phyloP scores from a whole-genome alignment of 2,888 invertebrate genomes.

The Drosophila limbata region DNA sequence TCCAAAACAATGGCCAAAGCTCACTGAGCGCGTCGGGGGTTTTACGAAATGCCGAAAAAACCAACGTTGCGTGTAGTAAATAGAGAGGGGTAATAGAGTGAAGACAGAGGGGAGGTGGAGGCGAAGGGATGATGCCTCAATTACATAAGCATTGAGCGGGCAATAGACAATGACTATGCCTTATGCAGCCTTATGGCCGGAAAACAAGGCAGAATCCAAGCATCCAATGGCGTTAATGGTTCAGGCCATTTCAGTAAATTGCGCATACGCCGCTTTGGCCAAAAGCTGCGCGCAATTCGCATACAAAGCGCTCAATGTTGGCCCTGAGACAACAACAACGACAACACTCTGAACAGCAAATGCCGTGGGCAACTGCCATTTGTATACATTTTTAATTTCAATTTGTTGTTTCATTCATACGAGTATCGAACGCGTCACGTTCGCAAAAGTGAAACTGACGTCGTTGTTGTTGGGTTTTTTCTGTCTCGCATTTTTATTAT shows the following conservation, averaged over 20 bases:
- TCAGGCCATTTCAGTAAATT: conserved; percentile 64
- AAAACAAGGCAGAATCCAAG: conserved; percentile 57
- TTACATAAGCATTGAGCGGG: conserved; percentile 60
- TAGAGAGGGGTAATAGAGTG: background rate
- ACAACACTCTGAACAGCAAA: conserved; percentile 32
- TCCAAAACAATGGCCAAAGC: conserved; percentile 26
- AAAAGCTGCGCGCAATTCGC: conserved; percentile 42
- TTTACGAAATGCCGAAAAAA: conserved; percentile 53
- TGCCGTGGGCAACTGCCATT: conserved; percentile 51
- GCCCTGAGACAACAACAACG: conserved; percentile 59
- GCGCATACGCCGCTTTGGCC: conserved; percentile 69
- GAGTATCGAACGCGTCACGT: conserved; percentile 65
- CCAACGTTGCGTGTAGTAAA: conserved; percentile 59
- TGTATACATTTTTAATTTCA: conserved; percentile 56
- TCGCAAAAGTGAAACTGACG: conserved; percentile 77
- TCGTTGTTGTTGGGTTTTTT: conserved; percentile 33
- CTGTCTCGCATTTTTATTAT: background rate
- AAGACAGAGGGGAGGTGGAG: background rate
- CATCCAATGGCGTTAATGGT: conserved; percentile 58
- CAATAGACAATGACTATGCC: conserved; percentile 63
- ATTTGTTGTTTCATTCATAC: conserved; percentile 48
- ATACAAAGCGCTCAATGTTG: conserved; percentile 67
- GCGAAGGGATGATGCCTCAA: conserved; percentile 44
- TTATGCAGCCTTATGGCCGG: conserved; percentile 39
- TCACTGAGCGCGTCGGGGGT: conserved; percentile 47